phyloP scores from a whole-genome alignment of 2,888 invertebrate genomes.

The Tenthredo distinguenda region DNA sequence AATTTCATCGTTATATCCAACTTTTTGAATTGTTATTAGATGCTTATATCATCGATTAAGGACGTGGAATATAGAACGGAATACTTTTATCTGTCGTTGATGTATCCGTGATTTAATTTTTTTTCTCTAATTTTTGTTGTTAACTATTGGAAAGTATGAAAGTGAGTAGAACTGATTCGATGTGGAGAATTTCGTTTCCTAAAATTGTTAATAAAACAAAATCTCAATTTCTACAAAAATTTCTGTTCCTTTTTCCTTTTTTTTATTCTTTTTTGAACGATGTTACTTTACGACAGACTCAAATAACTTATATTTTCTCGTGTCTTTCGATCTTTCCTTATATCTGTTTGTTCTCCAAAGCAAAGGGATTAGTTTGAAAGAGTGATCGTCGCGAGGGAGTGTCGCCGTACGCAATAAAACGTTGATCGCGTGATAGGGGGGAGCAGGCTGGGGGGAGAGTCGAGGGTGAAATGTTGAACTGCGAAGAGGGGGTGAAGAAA shows the following conservation, averaged over 20 bases:
- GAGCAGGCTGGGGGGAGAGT: no score
- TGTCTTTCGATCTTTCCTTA: background rate
- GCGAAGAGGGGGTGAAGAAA: constrained; percentile 9
- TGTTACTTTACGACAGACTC: background rate
- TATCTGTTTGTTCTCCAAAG: background rate
- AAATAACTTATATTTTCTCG: background rate
- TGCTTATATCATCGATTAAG: background rate
- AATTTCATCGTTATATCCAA: background rate
- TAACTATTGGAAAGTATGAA: background rate
- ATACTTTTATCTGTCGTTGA: background rate
- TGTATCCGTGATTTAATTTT: background rate
- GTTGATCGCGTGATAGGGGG: constrained; percentile 40
- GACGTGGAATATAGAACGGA: background rate
- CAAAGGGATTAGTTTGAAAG: background rate
- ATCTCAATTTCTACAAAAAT: no score
- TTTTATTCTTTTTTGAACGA: background rate
- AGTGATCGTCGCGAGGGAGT: constrained; percentile 15
- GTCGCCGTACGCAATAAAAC: constrained; percentile 19
- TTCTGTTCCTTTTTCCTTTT: background rate
- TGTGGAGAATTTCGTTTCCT: background rate
- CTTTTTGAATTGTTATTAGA: background rate
- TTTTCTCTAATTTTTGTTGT: background rate
- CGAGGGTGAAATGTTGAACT: background rate
- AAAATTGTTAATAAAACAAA: background rate
- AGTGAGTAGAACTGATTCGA: background rate